A percentile compares a stretch with the other conserved stretches of the same genome.
phyloP scores from a whole-genome alignment of 2,888 invertebrate species.

The Eupithecia insigniata region DNA sequence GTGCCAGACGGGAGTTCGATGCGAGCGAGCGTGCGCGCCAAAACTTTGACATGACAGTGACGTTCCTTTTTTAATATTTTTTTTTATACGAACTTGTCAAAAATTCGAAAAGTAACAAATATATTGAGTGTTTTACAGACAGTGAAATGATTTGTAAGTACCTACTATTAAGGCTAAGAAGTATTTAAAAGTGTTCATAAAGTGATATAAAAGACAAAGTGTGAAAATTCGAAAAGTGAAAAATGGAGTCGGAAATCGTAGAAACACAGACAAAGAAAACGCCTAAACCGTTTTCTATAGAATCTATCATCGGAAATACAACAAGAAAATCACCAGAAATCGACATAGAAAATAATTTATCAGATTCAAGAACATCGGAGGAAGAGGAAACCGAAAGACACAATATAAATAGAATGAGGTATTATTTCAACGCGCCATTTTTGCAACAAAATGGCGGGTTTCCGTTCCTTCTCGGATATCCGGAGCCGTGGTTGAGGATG shows the following conservation, averaged over 20 bases:
- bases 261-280: constrained; percentile 67
- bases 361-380: constrained; percentile 71
- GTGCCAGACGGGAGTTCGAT: constrained; percentile 63
- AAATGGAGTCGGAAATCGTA: constrained; percentile 68
- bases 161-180: too few species aligned
- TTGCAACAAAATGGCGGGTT: constrained; percentile 77
- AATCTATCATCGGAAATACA: constrained; percentile 82
- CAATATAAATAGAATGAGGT: constrained; percentile 74
- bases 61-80: constrained; percentile 10
- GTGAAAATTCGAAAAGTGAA: constrained; percentile 15
- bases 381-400: constrained; percentile 71
- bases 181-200: not conserved
- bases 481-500: constrained; percentile 78
- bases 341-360: constrained; percentile 75
- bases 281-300: constrained; percentile 86
- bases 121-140: not conserved
- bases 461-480: constrained; percentile 76
- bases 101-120: not conserved
- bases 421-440: constrained; percentile 77
- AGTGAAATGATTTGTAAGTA: not conserved
- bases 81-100: not conserved
- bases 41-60: constrained; percentile 29
- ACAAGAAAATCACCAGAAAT: constrained; percentile 78
- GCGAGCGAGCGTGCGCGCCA: constrained; percentile 59
- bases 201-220: constrained; percentile 7